phyloP scores from a whole-genome alignment of 2,797 vertebrate genomes.

The Paratrypauchen microcephalus region DNA sequence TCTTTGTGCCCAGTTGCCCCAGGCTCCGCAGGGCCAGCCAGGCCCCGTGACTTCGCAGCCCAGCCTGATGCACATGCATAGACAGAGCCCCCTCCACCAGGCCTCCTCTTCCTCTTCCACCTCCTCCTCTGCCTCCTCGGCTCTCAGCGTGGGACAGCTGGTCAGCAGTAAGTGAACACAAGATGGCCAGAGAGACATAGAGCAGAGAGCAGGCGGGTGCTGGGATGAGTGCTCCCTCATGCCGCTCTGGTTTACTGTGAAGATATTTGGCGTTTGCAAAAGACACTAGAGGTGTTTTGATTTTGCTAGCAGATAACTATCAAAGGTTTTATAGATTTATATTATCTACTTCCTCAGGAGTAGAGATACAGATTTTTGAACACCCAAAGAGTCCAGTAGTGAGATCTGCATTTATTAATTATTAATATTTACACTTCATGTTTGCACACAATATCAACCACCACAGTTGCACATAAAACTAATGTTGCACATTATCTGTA shows the following conservation, averaged over 20 bases:
- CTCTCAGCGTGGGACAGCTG: conserved; percentile 98
- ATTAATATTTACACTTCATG: no score
- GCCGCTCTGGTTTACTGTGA: conserved; percentile 4
- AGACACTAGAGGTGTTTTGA: neutral
- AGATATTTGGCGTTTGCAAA: neutral
- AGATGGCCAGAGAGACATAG: conserved; percentile 12
- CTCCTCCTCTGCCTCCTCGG: conserved; percentile 90
- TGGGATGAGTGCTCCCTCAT: neutral
- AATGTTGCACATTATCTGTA: no score
- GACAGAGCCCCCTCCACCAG: conserved; percentile 94
- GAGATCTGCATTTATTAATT: no score
- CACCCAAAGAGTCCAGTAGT: no score
- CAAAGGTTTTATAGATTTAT: no score
- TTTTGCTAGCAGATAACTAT: neutral
- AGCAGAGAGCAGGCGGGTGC: neutral
- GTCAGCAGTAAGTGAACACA: conserved; percentile 95
- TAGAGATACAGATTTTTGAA: no score
- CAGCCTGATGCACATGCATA: conserved; percentile 93
- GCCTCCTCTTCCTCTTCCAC: conserved; percentile 95
- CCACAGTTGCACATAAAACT: no score
- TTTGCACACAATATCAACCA: no score
- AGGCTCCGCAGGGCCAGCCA: conserved; percentile 86
- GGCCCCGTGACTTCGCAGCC: conserved; percentile 87
- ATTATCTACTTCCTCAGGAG: no score
- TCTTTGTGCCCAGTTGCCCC: conserved; percentile 82